Base-by-base conservation (phyloP, 2,113 vertebrate species). In the Pseudopodoces humilis region DNA sequence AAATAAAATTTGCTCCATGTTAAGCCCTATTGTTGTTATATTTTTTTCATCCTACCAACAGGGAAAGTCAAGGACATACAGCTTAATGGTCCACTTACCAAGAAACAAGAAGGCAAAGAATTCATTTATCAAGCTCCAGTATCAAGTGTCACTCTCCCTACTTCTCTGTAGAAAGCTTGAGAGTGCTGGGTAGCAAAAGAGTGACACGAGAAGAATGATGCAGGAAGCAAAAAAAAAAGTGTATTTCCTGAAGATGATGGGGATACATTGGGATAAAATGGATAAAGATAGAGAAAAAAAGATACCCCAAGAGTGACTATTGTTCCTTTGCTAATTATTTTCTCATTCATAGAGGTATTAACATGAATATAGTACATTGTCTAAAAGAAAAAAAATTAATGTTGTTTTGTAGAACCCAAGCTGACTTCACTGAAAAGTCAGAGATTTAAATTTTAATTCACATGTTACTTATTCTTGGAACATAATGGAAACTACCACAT, bases 81-180 rank as follows among this genome's bases (percentile, higher is more conserved):
- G 83, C 88, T 95, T 88, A 94, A 95, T 92, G 90, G 83, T 94
- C 86, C 77, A 85, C 90, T 95, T 96, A 91, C 65, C 77, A 86
- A 95, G 79, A 94, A 96, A 94, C 82, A 96, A 95, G 84, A 55
- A 94, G 56, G 85, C 90, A 93, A 94, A 97, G 76, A 95, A 95
- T 93, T 90, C 75, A 94, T 96, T 88, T 93, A 86, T 97, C 94
- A 96, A 88, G 68, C 80, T 82, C 96, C 71, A 90, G 44, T 56
- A 94, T 88, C 70, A 96, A 78, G 55, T 88, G 87, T 83, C 92
- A 83, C 24, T 85, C 27, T 90, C 52, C 15, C 19, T 86, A 67
- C 88, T 83, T 92, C 56, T 52, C 44, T 68, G 24, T 28, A 95
- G 53, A 95, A 94, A 95, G 47, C 33, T 35, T 67, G 43, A 92